Percentiles rank a stretch among this genome's conserved stretches.
Evolutionary conservation across 1,140 invertebrate species (phyloP).

Genomic region (Zaprionus camerounensis): DNA sequence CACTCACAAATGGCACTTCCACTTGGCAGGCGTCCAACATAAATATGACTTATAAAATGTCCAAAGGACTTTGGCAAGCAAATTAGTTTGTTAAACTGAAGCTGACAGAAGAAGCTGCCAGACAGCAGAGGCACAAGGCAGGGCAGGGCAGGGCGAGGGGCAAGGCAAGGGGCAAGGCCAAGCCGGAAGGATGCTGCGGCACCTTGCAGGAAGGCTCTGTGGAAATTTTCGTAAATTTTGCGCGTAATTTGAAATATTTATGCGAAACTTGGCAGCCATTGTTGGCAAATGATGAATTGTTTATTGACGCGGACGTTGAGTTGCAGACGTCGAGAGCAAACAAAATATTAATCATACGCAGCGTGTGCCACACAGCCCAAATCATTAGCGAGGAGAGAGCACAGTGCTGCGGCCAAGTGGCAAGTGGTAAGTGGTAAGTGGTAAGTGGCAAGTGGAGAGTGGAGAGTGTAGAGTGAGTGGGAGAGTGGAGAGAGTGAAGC

Average conservation of each 20-base stretch:
- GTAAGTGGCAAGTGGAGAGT: background rate
- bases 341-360: slow-evolving; percentile 58
- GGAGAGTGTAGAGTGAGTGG: background rate
- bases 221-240: slow-evolving; percentile 30
- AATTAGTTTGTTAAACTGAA: slow-evolving; percentile 54
- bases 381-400: slow-evolving; percentile 24
- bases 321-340: slow-evolving; percentile 8
- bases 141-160: background rate
- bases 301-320: slow-evolving; percentile 7
- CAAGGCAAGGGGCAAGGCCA: background rate
- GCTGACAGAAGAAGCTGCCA: slow-evolving; percentile 6
- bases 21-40: slow-evolving; percentile 50
- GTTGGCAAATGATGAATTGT: slow-evolving; percentile 53
- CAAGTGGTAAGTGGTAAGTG: background rate
- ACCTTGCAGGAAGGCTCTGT: slow-evolving; percentile 15
- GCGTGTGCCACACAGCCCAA: slow-evolving; percentile 27
- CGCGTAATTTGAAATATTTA: slow-evolving; percentile 45
- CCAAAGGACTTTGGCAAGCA: slow-evolving; percentile 46
- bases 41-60: slow-evolving; percentile 60
- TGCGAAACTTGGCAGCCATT: slow-evolving; percentile 42
- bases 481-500: slow-evolving; percentile 14
- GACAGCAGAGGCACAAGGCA: background rate
- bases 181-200: background rate
- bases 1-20: slow-evolving; percentile 28
- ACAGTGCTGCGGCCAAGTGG: background rate